Conservation (phyloP, 2,797 vertebrate species). For the Melopsittacus undulatus region DNA sequence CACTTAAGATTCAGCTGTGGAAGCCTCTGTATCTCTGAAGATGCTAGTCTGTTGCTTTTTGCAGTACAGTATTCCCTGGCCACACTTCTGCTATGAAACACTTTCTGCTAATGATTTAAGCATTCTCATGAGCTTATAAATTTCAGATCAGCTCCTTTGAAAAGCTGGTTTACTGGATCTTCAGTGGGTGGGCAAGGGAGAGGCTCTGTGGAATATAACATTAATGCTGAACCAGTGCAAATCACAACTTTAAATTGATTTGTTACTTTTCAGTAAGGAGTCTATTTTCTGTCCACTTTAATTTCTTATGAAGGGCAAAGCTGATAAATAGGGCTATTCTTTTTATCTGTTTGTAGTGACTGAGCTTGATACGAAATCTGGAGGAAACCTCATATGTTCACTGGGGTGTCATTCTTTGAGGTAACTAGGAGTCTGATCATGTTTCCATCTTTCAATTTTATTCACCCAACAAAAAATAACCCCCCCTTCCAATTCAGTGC, state of each 20-base stretch:
- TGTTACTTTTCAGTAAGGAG: constrained; percentile 14
- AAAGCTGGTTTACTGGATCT: background rate
- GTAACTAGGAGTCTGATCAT: background rate
- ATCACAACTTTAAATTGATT: background rate
- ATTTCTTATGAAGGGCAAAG: background rate
- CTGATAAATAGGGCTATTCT: background rate
- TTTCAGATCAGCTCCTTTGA: background rate
- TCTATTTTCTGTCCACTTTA: background rate
- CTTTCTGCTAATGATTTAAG: background rate
- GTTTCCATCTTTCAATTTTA: background rate
- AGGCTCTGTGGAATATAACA: background rate
- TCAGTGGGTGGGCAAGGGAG: background rate
- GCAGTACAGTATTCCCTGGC: background rate
- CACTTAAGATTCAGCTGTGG: background rate
- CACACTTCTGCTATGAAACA: background rate
- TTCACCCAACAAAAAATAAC: background rate
- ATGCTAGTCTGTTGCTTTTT: background rate
- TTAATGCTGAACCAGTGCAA: background rate
- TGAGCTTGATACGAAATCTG: background rate
- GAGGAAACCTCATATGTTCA: background rate
- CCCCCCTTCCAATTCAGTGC: background rate
- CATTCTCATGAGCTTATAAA: background rate
- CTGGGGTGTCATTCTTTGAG: background rate
- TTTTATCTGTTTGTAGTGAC: background rate
- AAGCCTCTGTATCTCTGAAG: background rate